A percentile compares a stretch with the other conserved stretches of the same genome.
Evolutionary conservation across 1,140 invertebrate genomes (phyloP).

Genomic region (Eueides isabella): DNA sequence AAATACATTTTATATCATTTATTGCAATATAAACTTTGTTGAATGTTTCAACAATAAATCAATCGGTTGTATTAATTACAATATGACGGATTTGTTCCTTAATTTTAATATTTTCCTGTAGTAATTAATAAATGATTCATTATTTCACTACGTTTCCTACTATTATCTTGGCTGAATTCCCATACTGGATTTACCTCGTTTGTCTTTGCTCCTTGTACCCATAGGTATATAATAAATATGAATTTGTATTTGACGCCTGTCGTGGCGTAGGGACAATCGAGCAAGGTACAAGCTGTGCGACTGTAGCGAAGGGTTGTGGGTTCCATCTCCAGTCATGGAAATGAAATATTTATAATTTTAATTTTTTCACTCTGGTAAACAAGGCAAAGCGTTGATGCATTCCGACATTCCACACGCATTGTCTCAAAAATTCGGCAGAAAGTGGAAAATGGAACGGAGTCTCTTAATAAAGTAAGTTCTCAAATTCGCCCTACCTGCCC

Average conservation of each 20-base stretch:
- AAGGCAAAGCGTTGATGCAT: too few relatives aligned
- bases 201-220: not conserved
- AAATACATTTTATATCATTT: not conserved
- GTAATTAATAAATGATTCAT: constrained; percentile 10
- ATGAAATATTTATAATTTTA: too few relatives aligned
- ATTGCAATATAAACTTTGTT: not conserved
- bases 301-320: too few relatives aligned
- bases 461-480: too few relatives aligned
- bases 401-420: too few relatives aligned
- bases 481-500: too few relatives aligned
- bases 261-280: not conserved
- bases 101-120: constrained; percentile 1
- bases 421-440: too few relatives aligned
- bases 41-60: not conserved
- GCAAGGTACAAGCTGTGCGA: too few relatives aligned
- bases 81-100: not conserved
- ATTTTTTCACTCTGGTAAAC: too few relatives aligned
- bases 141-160: constrained; percentile 11
- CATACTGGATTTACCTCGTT: constrained; percentile 7
- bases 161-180: not conserved
- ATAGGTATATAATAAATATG: not conserved
- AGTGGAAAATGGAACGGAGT: too few relatives aligned
- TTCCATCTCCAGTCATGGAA: too few relatives aligned
- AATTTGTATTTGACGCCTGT: too few relatives aligned
- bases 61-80: constrained; percentile 4